Evolutionary conservation across 2,888 invertebrate species (phyloP).

Genomic region (Brachylomia viminalis): DNA sequence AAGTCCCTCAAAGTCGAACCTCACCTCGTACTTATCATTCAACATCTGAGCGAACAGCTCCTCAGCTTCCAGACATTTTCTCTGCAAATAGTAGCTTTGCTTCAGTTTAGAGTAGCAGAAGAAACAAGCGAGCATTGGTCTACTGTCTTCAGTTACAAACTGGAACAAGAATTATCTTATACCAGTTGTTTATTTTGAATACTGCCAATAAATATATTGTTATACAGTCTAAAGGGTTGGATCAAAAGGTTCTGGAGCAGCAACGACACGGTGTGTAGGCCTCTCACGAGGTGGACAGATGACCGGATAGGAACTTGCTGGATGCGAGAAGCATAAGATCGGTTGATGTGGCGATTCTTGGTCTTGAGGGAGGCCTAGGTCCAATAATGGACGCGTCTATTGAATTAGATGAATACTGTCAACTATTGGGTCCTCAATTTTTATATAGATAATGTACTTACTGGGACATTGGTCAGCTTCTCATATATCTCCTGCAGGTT

Average conservation of each 20-base stretch:
- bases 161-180: background rate
- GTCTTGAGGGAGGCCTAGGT: background rate
- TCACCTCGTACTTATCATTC: background rate
- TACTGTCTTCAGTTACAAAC: slow-evolving; percentile 6
- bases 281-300: background rate
- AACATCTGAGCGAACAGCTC: background rate
- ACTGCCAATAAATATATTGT: background rate
- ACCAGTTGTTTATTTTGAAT: background rate
- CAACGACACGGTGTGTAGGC: too few relatives aligned
- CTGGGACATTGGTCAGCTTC: too few relatives aligned
- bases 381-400: background rate
- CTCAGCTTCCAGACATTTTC: slow-evolving; percentile 2
- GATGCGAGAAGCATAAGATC: background rate
- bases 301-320: background rate
- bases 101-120: background rate
- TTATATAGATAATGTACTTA: too few relatives aligned
- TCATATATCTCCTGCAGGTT: too few relatives aligned
- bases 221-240: too few relatives aligned
- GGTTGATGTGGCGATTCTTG: background rate
- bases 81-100: background rate
- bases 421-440: background rate
- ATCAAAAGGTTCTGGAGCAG: too few relatives aligned
- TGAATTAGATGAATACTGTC: background rate
- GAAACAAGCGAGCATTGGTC: background rate
- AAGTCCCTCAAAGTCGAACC: background rate